Base-by-base conservation (phyloP, 2,797 vertebrate genomes). In the Kryptolebias ocellatus region DNA sequence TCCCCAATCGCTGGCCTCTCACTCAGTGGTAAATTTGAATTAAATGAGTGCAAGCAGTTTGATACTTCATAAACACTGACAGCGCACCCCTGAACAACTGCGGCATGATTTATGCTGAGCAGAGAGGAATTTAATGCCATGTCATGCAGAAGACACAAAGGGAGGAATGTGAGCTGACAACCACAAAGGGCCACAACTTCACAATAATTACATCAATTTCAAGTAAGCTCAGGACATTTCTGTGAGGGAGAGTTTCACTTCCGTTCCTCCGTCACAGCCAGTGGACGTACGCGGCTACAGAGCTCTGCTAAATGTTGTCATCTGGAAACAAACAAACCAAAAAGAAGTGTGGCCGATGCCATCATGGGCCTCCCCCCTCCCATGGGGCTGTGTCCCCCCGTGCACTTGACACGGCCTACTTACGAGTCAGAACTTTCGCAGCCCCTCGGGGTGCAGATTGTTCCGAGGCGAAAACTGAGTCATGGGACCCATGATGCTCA, bases 381-480 rank as follows among this genome's bases (percentile, higher is more conserved):
- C 71, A 72, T 47, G 53, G 81, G 34, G 79, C 58, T 47, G 44
- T 44, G 60, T 64, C 46, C 61, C 79, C 71, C 47, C 9, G 74
- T 70, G 74, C 57, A 53, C 66, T 67, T 76, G 67, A 57, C 85
- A 69, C 89, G 89, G 80, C 89, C 89, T 90, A 91, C 73, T 87
- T 91, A 89, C 64, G 67, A 60, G 64, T 80, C 58, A 64, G 77
- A 80, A 83, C 76, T 76, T 85, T 79, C 64, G 50, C 49, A 76
- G 60, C 67, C 89, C 89, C 83, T 73, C 62, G 53, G 90, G 90
- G 88, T 53, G 64, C 74, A 67, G 70, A 87, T 83, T 89, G 89
- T 89, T 90, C 87, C 83, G 74, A 79, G 82, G 86, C 64, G 70
- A 83, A 84, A 80, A 80, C 71, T 81, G 81, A 90, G 80, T 88